These are phyloP conservation scores for Tragelaphus strepsiceros DNA, from an alignment of 2,113 vertebrate species.

Conservation along the genomic window DNA sequence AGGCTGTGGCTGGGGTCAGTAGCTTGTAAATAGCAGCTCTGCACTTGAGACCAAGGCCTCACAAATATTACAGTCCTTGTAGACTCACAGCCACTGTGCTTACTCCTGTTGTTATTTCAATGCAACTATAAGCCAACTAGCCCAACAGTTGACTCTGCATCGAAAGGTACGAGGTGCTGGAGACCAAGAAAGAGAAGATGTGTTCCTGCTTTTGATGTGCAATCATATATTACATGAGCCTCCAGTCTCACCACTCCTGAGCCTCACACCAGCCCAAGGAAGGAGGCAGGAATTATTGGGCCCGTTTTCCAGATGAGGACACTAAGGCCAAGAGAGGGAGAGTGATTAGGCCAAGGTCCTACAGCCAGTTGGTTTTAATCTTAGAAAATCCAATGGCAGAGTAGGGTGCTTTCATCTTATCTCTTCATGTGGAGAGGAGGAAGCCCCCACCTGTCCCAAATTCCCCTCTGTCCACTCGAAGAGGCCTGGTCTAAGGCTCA, in stretches of 20 bases:
- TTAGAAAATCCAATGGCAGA: not conserved
- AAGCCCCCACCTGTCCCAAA: not conserved
- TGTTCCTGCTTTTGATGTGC: not conserved
- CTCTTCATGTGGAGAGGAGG: not conserved
- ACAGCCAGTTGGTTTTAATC: accelerated
- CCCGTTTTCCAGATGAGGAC: not conserved
- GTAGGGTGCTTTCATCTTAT: not conserved
- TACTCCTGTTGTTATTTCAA: not conserved
- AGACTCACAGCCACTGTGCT: not conserved
- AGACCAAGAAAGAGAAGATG: not conserved
- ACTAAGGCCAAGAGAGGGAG: not conserved
- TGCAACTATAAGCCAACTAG: not conserved
- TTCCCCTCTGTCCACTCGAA: not conserved
- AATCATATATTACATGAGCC: not conserved
- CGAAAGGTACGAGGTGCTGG: not conserved
- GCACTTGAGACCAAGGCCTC: not conserved
- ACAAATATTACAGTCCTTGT: not conserved
- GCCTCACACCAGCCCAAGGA: not conserved
- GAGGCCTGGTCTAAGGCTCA: not conserved
- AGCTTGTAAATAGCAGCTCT: not conserved
- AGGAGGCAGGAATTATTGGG: not conserved
- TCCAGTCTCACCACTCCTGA: not conserved
- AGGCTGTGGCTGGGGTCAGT: not conserved
- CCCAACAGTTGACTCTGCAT: not conserved
- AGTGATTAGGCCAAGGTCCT: not conserved